Base-by-base conservation (phyloP, 1,140 invertebrate genomes). In the Conus ventricosus region DNA sequence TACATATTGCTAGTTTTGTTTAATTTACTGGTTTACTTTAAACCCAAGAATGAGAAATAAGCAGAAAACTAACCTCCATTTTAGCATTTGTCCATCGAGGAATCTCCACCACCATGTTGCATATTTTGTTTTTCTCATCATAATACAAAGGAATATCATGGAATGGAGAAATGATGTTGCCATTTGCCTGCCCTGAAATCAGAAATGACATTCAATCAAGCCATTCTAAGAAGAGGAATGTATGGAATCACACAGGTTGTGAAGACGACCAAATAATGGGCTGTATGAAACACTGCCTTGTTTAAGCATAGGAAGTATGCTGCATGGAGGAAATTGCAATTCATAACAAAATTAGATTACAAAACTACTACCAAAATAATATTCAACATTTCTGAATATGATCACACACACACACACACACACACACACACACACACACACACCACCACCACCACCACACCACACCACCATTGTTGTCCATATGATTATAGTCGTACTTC, bases 41-140 rank as follows among this genome's bases (percentile, higher is more conserved):
- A 63, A 63, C 4, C 60, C 10, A 63, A 63, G 0, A 13, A n/a
- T 8, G 8, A 80, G 3, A 39, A 63, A 20, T 63, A 71, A 71
- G 67, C 11, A 71, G 67, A 71, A 20, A 78, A 87, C 88, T 75
- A 88, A 95, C 95, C 97, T 99, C 99, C 99, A 99, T 99, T 96
- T 99, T 99, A 85, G 98, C 98, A 96, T 99, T 99, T 86, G 98
- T 98, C 99, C 99, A 99, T 94, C 99, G 96, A 89, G 99, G 99
- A 91, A 99, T 97, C 96, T 99, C 99, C 17, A 99, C 99, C 90
- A 99, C 97, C 99, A 99, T 99, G 95, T 99, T 99, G 91, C 94
- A 93, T 25, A 93, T 88, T n/a, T 92, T 94, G 25, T 93, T 93
- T 5, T 92, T 91, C 84, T 96, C 96, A 95, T 99, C 97, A 76